These are phyloP conservation scores for Phataginus tetradactyla DNA, from an alignment of 2,797 vertebrate genomes.

Conservation along the genomic window DNA sequence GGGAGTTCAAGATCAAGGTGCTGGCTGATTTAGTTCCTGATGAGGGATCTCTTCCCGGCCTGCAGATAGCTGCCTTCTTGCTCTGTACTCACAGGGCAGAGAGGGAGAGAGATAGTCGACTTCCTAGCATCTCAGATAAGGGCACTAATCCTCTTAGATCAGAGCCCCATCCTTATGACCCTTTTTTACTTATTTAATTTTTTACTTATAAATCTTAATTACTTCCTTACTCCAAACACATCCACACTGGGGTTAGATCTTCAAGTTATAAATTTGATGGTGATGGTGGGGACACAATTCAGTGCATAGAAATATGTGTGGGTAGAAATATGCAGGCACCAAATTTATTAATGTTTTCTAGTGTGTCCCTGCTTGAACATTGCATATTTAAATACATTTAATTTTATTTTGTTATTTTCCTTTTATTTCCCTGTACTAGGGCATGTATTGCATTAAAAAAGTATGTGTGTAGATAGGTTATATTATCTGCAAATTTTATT, in stretches of 20 bases:
- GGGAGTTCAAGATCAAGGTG: no score
- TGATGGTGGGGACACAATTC: not conserved
- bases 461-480: not conserved
- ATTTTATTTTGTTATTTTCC: not conserved
- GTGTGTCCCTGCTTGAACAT: not conserved
- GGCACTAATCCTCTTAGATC: not conserved
- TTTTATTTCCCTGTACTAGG: not conserved
- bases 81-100: not conserved
- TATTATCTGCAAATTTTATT: not conserved
- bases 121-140: not conserved
- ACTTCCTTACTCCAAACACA: not conserved
- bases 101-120: not conserved
- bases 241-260: not conserved
- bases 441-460: not conserved
- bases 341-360: not conserved
- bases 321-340: not conserved
- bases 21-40: not conserved
- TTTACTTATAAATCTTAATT: not conserved
- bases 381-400: not conserved
- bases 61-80: not conserved
- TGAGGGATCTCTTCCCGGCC: not conserved
- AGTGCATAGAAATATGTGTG: not conserved
- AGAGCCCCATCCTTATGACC: not conserved
- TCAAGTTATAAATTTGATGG: not conserved
- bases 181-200: no score